phyloP scores from a whole-genome alignment of 2,113 vertebrate species.

The Cololabis saira region DNA sequence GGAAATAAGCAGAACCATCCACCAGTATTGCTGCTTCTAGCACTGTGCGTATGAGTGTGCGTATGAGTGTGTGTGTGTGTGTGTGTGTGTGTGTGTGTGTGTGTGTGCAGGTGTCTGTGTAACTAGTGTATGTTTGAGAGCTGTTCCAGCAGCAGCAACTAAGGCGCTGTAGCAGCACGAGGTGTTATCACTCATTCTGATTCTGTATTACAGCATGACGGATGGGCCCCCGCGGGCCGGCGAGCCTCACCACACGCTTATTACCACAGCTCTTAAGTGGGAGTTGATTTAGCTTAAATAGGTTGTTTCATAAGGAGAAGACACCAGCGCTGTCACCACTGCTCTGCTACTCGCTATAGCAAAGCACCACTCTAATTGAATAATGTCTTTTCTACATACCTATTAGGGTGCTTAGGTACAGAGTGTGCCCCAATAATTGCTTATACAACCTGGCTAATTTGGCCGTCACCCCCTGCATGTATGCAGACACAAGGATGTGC shows the following conservation, averaged over 20 bases:
- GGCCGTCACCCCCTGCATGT: constrained; percentile 64
- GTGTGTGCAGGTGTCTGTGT: constrained; percentile 46
- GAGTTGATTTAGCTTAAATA: constrained; percentile 95
- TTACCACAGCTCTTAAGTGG: constrained; percentile 92
- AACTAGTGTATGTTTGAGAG: constrained; percentile 16
- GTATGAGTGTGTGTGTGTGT: constrained; percentile 43
- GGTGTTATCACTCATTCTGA: constrained; percentile 93
- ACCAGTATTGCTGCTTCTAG: constrained; percentile 69
- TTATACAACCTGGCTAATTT: constrained; percentile 81
- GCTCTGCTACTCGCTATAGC: constrained; percentile 81
- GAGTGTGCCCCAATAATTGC: constrained; percentile 83
- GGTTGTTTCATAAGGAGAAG: constrained; percentile 90
- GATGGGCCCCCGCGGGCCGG: constrained; percentile 91
- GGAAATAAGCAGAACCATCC: constrained; percentile 65
- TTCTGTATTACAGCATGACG: constrained; percentile 93
- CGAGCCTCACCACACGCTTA: constrained; percentile 85
- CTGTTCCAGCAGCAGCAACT: constrained; percentile 66
- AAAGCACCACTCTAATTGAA: constrained; percentile 89
- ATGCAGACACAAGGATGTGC: constrained; percentile 28
- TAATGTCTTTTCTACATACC: constrained; percentile 85
- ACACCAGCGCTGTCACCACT: constrained; percentile 82
- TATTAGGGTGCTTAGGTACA: constrained; percentile 83
- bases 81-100: too few relatives aligned
- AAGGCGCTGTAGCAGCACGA: constrained; percentile 79
- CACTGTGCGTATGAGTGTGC: constrained; percentile 49